These are phyloP conservation scores for Cerceris rybyensis DNA, from an alignment of 2,888 invertebrate species.

Conservation along the genomic window DNA sequence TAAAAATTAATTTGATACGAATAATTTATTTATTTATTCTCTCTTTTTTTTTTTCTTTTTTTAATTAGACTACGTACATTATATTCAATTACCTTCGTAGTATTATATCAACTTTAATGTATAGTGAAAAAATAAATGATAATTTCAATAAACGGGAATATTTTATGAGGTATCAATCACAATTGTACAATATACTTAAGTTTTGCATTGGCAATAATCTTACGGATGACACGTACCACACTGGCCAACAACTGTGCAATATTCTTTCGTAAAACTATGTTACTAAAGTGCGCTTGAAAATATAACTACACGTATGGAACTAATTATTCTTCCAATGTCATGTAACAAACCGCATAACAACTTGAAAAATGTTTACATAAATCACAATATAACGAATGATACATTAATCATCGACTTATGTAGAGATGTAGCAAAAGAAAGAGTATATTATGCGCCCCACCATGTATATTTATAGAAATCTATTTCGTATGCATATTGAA, in stretches of 20 bases:
- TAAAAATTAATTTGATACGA: conserved; percentile 45
- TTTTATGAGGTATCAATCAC: conserved; percentile 23
- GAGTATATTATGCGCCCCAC: neutral
- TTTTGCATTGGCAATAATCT: conserved; percentile 4
- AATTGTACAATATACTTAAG: conserved; percentile 30
- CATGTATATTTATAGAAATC: conserved; percentile 42
- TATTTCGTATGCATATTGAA: conserved; percentile 3
- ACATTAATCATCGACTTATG: neutral
- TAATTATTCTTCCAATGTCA: conserved; percentile 16
- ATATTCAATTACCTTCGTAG: conserved; percentile 60
- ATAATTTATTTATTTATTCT: conserved; percentile 70
- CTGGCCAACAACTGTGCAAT: conserved; percentile 8
- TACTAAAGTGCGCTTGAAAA: conserved; percentile 4
- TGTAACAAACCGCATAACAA: conserved; percentile 18
- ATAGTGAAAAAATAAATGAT: conserved; percentile 65
- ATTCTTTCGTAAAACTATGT: neutral
- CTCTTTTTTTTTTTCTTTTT: conserved; percentile 44
- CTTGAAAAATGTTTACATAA: conserved; percentile 11
- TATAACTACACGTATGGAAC: neutral
- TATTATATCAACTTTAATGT: conserved; percentile 61
- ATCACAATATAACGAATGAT: neutral
- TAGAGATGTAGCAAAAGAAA: neutral
- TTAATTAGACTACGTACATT: conserved; percentile 55
- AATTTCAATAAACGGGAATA: conserved; percentile 41
- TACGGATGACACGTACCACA: conserved; percentile 2